Percentiles rank a stretch among this genome's conserved stretches.
Evolutionary conservation across 2,113 vertebrate genomes (phyloP).

Genomic region (Sclerurus mexicanus): DNA sequence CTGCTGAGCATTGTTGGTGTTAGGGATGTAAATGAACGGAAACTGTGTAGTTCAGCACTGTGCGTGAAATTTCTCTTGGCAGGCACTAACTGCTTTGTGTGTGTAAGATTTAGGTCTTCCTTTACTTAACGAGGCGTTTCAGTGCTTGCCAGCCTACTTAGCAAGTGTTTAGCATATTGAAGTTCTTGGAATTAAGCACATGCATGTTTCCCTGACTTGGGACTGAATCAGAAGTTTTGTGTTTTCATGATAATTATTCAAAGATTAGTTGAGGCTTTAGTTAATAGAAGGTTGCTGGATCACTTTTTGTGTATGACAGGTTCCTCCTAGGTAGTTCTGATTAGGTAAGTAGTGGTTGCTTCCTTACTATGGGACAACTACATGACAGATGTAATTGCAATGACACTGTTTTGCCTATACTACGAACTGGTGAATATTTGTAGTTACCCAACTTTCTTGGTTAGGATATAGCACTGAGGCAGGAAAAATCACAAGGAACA

Average conservation of each 20-base stretch:
- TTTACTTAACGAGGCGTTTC: neutral
- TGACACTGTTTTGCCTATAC: neutral
- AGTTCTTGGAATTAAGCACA: neutral
- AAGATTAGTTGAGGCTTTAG: neutral
- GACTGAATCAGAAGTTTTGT: neutral
- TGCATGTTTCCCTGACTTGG: neutral
- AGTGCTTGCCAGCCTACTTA: neutral
- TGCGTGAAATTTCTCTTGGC: neutral
- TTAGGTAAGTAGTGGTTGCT: neutral
- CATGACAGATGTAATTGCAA: neutral
- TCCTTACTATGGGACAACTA: rapidly evolving
- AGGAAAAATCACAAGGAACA: neutral
- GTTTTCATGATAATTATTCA: neutral
- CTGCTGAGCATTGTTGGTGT: neutral
- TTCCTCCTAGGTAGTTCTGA: neutral
- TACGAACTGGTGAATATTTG: neutral
- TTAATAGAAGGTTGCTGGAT: neutral
- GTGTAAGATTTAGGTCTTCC: neutral
- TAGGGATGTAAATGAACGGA: neutral
- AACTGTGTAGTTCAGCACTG: neutral
- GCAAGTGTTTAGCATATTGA: neutral
- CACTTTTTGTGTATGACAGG: neutral
- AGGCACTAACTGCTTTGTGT: neutral
- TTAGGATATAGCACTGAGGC: neutral
- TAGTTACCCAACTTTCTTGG: neutral